Conservation (phyloP, 2,888 invertebrate genomes). For the Apamea crenata region DNA sequence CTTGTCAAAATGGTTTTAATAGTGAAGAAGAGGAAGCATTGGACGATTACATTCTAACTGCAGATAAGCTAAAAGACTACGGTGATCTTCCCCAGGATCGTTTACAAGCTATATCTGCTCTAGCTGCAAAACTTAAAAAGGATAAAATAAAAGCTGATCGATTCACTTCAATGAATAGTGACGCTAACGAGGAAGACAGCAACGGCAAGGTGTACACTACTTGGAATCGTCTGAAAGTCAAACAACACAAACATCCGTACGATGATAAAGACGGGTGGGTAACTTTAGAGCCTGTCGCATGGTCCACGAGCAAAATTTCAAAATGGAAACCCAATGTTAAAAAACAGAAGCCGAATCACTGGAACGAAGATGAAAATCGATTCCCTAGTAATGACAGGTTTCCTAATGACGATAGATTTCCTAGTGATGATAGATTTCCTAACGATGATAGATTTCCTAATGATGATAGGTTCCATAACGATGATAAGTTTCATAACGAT, state of each 20-base stretch:
- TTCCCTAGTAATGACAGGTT: constrained; percentile 70
- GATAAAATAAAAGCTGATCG: constrained; percentile 81
- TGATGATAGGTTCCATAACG: constrained; percentile 57
- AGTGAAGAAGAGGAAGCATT: constrained; percentile 86
- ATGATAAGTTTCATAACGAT: constrained; percentile 63
- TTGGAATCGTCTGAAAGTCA: constrained; percentile 89
- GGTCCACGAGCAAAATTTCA: constrained; percentile 95
- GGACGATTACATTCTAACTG: constrained; percentile 91
- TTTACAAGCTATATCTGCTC: constrained; percentile 84
- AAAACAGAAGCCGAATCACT: constrained; percentile 87
- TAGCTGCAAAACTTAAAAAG: constrained; percentile 87
- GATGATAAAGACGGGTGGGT: constrained; percentile 95
- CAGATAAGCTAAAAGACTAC: constrained; percentile 89
- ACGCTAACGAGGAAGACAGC: constrained; percentile 69
- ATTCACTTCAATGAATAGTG: constrained; percentile 70
- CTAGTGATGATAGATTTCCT: constrained; percentile 15
- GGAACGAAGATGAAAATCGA: constrained; percentile 84
- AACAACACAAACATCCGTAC: constrained; percentile 90
- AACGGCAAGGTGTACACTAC: constrained; percentile 83
- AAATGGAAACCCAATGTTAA: constrained; percentile 94
- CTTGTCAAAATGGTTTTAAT: constrained; percentile 83
- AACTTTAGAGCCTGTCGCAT: constrained; percentile 93
- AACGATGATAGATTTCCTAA: constrained; percentile 31
- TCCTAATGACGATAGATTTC: constrained; percentile 56
- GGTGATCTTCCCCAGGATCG: constrained; percentile 83